A percentile compares a stretch with the other conserved stretches of the same genome.
Conservation (phyloP, 2,888 invertebrate species). For the Heliothis peltigera region DNA sequence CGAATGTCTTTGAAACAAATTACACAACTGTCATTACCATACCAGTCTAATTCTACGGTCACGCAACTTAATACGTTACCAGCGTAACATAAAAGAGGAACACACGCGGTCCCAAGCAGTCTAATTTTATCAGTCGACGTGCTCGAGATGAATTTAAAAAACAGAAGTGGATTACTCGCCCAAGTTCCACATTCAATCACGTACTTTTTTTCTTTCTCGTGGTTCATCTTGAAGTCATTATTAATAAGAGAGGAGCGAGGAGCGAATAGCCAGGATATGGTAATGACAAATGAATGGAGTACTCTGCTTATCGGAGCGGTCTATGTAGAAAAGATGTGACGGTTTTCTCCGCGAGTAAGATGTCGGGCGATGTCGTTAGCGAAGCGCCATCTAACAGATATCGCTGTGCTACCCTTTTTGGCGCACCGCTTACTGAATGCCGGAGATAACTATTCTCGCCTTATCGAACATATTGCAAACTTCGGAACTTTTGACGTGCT, state of each 20-base stretch:
- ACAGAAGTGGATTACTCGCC: slow-evolving; percentile 64
- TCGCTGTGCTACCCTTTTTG: slow-evolving; percentile 68
- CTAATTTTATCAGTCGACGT: slow-evolving; percentile 72
- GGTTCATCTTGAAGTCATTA: slow-evolving; percentile 46
- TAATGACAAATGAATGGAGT: slow-evolving; percentile 83
- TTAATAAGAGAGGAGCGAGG: slow-evolving; percentile 51
- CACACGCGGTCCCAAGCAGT: slow-evolving; percentile 67
- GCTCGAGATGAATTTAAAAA: slow-evolving; percentile 69
- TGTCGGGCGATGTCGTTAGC: slow-evolving; percentile 77
- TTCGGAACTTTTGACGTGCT: slow-evolving; percentile 61
- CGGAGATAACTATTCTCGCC: slow-evolving; percentile 74
- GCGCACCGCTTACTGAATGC: slow-evolving; percentile 65
- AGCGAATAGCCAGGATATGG: slow-evolving; percentile 71
- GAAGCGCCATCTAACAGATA: slow-evolving; percentile 76
- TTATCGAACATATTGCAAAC: slow-evolving; percentile 68
- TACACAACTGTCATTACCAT: slow-evolving; percentile 72
- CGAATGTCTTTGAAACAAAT: slow-evolving; percentile 66
- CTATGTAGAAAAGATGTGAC: slow-evolving; percentile 76
- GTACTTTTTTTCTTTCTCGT: slow-evolving; percentile 50
- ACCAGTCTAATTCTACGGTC: slow-evolving; percentile 71
- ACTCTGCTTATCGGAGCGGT: slow-evolving; percentile 75
- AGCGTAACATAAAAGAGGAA: slow-evolving; percentile 66
- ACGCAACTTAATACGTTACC: slow-evolving; percentile 71
- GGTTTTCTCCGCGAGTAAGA: slow-evolving; percentile 77
- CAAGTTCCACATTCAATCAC: slow-evolving; percentile 60